Evolutionary conservation across 1,140 invertebrate species (phyloP).

Genomic region (Anoplophora glabripennis): DNA sequence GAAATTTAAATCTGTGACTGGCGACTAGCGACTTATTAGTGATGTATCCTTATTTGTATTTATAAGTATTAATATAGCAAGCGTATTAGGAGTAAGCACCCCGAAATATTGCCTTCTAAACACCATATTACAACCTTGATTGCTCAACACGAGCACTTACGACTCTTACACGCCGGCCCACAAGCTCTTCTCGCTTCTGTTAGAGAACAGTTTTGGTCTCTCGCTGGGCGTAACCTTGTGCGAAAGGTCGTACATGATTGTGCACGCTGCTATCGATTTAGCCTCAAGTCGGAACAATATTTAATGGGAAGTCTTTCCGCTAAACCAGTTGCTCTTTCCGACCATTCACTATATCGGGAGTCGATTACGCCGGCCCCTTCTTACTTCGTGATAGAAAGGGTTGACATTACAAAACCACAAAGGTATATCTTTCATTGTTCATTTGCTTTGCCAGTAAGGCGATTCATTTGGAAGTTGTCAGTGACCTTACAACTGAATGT

Average conservation of each 20-base stretch:
- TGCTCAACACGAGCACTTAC: conserved; percentile 25
- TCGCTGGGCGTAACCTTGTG: neutral
- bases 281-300: neutral
- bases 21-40: no score
- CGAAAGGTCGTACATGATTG: conserved; percentile 3
- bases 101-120: conserved; percentile 31
- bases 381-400: conserved; percentile 23
- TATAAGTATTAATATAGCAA: no score
- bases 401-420: conserved; percentile 24
- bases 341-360: conserved; percentile 13
- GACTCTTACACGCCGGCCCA: conserved; percentile 31
- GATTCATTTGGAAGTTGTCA: no score
- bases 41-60: no score
- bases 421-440: conserved; percentile 41
- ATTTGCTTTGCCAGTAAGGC: no score
- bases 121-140: conserved; percentile 30
- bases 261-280: neutral
- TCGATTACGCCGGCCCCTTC: conserved; percentile 37
- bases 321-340: neutral
- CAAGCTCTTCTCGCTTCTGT: conserved; percentile 20
- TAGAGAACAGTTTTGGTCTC: conserved; percentile 6
- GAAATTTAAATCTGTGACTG: no score
- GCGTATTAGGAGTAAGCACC: no score
- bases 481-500: no score
- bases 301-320: conserved; percentile 3